These are phyloP conservation scores for Myanophis thanlyinensis DNA, from an alignment of 2,113 vertebrate genomes.

Conservation along the genomic window DNA sequence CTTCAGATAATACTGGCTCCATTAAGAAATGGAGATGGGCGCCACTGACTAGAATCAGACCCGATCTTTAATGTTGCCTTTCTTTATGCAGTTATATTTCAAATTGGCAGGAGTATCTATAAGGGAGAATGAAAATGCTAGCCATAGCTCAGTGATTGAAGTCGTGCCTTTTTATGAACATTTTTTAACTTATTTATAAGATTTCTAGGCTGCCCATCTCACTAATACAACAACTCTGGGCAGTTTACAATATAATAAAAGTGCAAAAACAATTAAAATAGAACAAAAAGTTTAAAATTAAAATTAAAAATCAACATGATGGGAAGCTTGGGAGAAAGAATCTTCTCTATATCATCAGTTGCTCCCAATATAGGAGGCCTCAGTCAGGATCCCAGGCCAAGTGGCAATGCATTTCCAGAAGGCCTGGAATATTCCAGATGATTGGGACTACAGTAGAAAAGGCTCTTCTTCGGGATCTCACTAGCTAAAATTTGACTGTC, in stretches of 20 bases:
- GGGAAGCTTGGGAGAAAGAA: not conserved
- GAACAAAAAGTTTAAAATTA: not conserved
- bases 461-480: not conserved
- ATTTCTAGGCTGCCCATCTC: not conserved
- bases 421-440: not conserved
- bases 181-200: not conserved
- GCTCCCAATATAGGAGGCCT: not conserved
- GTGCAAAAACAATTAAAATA: not conserved
- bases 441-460: not conserved
- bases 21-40: not conserved
- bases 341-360: not conserved
- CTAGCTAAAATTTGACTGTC: not conserved
- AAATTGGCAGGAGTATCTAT: not conserved
- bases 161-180: not conserved
- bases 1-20: not conserved
- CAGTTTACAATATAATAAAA: not conserved
- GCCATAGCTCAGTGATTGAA: not conserved
- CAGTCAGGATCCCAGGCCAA: not conserved
- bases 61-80: not conserved
- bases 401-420: not conserved
- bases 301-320: not conserved
- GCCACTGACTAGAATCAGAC: not conserved
- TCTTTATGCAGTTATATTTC: not conserved
- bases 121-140: not conserved
- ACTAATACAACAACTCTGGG: not conserved